phyloP scores from a whole-genome alignment of 2,797 vertebrate species.

The Peromyscus melanophrys region DNA sequence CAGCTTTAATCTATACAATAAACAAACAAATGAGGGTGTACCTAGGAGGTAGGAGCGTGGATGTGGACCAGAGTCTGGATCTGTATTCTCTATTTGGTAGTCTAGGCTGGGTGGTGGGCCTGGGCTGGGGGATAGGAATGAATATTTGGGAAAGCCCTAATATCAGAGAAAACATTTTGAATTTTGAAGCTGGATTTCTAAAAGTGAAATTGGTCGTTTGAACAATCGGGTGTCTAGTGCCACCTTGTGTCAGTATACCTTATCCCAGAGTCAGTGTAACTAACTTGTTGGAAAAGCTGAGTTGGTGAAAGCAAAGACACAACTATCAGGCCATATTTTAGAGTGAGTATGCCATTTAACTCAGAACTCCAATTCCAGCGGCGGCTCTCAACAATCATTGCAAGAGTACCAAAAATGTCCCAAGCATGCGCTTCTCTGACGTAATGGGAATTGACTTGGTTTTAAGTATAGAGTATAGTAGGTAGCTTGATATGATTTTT shows the following conservation, averaged over 20 bases:
- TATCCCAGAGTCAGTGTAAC: not conserved
- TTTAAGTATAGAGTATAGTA: constrained; percentile 76
- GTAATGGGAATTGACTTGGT: constrained; percentile 65
- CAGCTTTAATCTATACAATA: not conserved
- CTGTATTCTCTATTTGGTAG: not conserved
- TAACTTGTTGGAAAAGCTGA: not conserved
- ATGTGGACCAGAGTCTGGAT: not conserved
- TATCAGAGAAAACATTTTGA: not conserved
- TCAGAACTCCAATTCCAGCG: constrained; percentile 49
- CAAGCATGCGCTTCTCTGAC: constrained; percentile 72
- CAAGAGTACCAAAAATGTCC: constrained; percentile 72
- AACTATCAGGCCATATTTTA: not conserved
- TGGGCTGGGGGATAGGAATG: not conserved
- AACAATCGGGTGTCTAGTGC: constrained; percentile 43
- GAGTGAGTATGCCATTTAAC: constrained; percentile 65
- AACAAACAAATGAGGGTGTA: not conserved
- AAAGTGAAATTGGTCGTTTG: not conserved
- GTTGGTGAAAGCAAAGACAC: not conserved
- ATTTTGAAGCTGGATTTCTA: not conserved
- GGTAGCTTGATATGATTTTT: constrained; percentile 79
- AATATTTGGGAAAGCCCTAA: not conserved
- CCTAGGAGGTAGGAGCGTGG: not conserved
- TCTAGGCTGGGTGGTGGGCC: too few relatives aligned
- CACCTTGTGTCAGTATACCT: constrained; percentile 65
- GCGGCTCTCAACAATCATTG: constrained; percentile 56